Base-by-base conservation (phyloP, 1,140 invertebrate species). In the Aphis craccivora region DNA sequence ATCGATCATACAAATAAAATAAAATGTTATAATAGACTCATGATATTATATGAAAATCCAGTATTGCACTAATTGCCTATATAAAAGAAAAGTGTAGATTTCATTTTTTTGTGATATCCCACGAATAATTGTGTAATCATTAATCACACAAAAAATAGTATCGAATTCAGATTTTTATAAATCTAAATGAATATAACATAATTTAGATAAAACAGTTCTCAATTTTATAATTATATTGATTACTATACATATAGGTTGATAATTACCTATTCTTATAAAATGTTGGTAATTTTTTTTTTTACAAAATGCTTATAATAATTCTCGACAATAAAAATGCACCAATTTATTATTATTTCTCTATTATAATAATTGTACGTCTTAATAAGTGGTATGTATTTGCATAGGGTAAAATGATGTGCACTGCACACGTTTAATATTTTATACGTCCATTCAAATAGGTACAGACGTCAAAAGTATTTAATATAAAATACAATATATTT, bases 401-500 rank as follows among this genome's bases (percentile, higher is more conserved):
- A 48, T 18, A 9, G 45, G 1, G 37, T 40, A 30, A 60, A 60
- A 9, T 60, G 55, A 60, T 9, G n/a, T 30, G 60, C 11, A n/a
- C 30, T 30, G 60, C 11, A n/a, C 30, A 5, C 60, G 60, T 67
- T 9, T 45, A 45, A 45, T 14, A 40, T 1, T 40, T 40, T 40
- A 67, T 14, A 30, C 30, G 11, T 5, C 0, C 7, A 67, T 67
- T n/a, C 60, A n/a, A 76, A 6, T 45, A 45, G 45, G 45, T 45
- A 51, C 4, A 6, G 30, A 11, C 60, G 60, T 67, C 14, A n/a
- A 14, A 60, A 76, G 14, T 18, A 7, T n/a, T 76, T 76, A 76
- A n/a, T n/a, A 76, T 35, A 35, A 76, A 76, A 76, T 76, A 76
- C n/a, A n/a, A n/a, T 76, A n/a, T 76, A 76, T 76, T 76, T 76